Base-by-base conservation (phyloP, 2,113 vertebrate species). In the Formicarius rufipectus region DNA sequence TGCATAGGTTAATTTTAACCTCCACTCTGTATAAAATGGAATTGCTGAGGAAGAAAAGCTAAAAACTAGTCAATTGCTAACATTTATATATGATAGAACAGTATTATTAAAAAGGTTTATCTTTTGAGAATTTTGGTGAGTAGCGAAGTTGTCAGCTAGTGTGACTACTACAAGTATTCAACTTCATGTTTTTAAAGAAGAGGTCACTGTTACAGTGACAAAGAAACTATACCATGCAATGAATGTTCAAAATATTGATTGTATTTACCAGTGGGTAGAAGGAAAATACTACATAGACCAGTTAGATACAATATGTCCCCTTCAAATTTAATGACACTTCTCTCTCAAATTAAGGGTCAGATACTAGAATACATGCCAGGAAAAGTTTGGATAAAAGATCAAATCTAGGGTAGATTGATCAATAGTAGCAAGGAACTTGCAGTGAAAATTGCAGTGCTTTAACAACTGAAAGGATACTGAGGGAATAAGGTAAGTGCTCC, bases 401-500 rank as follows among this genome's bases (percentile, higher is more conserved):
- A 75, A 47, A 75, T 77, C 71, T 84, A 35, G 33, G 56, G 31
- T 28, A 49, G 14, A 40, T 71, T 82, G 52, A 84, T 82, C 76
- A 89, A 59, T 42, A 74, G 28, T 37, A 66, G 19, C 33, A 67
- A 80, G 50, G 63, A 90, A 71, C 55, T 76, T 90, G 52, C 40
- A 89, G 60, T 77, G 58, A 90, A 91, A 82, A 92, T 66, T 75
- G 19, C 27, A 77, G 33, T 55, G 47, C 30, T 82, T 93, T 87
- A 84, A 67, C 44, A 81, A 20, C 40, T 90, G 2, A 1, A 40
- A 79, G 76, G 52, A 64, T 84, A 45, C 52, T 94, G 59, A 31
- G 72, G 20, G n/a, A 92, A 81, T 67, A 88, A 78, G 62, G 56
- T 69, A 90, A 84, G 74, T 92, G 87, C 79, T 96, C 83, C 75